These are phyloP conservation scores for Dreissena rostriformis DNA, from an alignment of 1,140 invertebrate species.

Conservation along the genomic window DNA sequence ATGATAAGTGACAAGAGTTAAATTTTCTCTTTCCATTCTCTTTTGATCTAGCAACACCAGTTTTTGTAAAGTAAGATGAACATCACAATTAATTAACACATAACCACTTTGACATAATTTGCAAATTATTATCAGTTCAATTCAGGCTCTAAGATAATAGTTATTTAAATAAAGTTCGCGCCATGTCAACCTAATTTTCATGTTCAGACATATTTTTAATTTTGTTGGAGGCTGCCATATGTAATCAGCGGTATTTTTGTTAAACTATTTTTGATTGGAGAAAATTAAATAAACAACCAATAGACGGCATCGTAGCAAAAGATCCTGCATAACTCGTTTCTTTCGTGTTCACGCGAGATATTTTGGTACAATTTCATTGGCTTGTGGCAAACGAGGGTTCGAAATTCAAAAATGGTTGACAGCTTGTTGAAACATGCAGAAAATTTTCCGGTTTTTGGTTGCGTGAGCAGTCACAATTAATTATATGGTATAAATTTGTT, in stretches of 20 bases:
- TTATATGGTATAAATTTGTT: too few species aligned
- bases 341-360: slow-evolving; percentile 28
- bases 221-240: slow-evolving; percentile 41
- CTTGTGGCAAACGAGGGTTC: slow-evolving; percentile 37
- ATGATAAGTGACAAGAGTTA: too few species aligned
- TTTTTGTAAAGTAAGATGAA: too few species aligned
- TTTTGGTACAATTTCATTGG: slow-evolving; percentile 50
- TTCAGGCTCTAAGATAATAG: too few species aligned
- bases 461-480: too few species aligned
- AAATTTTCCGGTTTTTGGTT: too few species aligned
- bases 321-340: not conserved
- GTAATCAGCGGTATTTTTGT: slow-evolving; percentile 33
- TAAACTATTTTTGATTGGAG: slow-evolving; percentile 41
- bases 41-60: too few species aligned
- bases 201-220: slow-evolving; percentile 44
- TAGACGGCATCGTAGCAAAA: slow-evolving; percentile 2
- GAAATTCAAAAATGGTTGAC: slow-evolving; percentile 65
- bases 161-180: too few species aligned
- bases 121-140: too few species aligned
- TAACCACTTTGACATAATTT: too few species aligned
- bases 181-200: slow-evolving; percentile 1
- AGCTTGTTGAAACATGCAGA: slow-evolving; percentile 45
- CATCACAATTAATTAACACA: too few species aligned
- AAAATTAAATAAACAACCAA: slow-evolving; percentile 13
- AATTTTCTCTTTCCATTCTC: too few species aligned